These are phyloP conservation scores for Drosophila sturtevanti DNA, from an alignment of 1,140 invertebrate species.

Conservation along the genomic window DNA sequence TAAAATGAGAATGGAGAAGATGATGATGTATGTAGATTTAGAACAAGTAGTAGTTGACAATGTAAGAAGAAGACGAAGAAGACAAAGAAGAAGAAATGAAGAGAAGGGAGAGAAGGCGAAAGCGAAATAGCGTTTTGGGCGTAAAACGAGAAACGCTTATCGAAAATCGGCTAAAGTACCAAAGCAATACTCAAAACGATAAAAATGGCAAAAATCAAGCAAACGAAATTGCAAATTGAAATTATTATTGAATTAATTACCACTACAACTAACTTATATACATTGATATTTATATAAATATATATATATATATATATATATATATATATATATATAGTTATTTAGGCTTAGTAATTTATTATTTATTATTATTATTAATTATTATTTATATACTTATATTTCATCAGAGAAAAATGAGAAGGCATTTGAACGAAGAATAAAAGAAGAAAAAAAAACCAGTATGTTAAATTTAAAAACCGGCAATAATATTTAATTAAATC, in stretches of 20 bases:
- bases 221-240: constrained; percentile 56
- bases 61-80: no score
- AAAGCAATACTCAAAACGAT: constrained; percentile 82
- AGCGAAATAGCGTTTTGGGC: constrained; percentile 53
- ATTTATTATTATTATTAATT: constrained; percentile 52
- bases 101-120: not conserved
- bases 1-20: not conserved
- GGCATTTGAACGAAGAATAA: no score
- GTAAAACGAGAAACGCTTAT: constrained; percentile 49
- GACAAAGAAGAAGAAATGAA: constrained; percentile 22
- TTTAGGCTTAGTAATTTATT: constrained; percentile 40
- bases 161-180: constrained; percentile 82
- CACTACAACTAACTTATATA: constrained; percentile 46
- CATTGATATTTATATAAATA: constrained; percentile 45
- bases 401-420: not conserved
- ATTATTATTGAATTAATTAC: constrained; percentile 69
- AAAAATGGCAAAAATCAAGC: constrained; percentile 40
- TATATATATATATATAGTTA: no score
- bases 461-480: constrained; percentile 65
- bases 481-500: constrained; percentile 71
- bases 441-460: constrained; percentile 19
- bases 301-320: constrained; percentile 32
- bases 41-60: not conserved
- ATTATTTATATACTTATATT: no score
- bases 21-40: constrained; percentile 14